Evolutionary conservation across 1,140 invertebrate genomes (phyloP), one percentile per base, ranked within the genome.

Genomic region (Drosophila micromelanica): DNA sequence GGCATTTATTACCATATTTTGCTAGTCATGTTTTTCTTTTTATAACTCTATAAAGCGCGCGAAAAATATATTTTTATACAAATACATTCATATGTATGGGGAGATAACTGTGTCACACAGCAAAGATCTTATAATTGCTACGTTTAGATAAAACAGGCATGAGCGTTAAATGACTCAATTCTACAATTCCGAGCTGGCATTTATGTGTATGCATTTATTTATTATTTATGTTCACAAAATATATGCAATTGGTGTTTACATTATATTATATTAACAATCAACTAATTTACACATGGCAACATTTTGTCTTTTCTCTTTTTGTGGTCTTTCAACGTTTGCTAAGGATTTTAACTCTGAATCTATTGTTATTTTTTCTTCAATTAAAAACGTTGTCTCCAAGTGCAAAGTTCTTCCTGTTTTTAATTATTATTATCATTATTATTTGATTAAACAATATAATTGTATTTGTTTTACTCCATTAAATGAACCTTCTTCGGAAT

Each of bases 1-100:
- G 81, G 82, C 81, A 86, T 86, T 86, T 87, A 86, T 86, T 86
- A 86, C 70, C 82, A 87, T 87, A 87, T 76, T 86, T 69, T 87
- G 75, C 64, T 65, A 74, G 67, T 84, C 78, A 76, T 80, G 70
- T 68, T 57, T 70, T 63, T 62, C 62, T 69, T 71, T 77, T 86
- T 69, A 81, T 80, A 86, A 86, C 81, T 80, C 73, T 64, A 85
- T 85, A 75, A 86, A 68, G 52, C 61, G 73, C 73, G 70, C 75
- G 71, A 78, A 85, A 72, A 84, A 37, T 40, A 30, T 32, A 55
- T 38, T 27, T 55, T 11, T 46, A 42, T 48, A 56, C 15, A 70
- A 17, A 54, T 43, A 46, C 6, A 54, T 43, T 38, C 6, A 54
- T 12, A 62, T 23, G 32, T 15, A 23, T 51, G 27, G 9, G 52